Percentiles rank a stretch among this genome's conserved stretches.
phyloP scores from a whole-genome alignment of 2,113 vertebrate genomes.

The Cyanoramphus novaezelandiae region DNA sequence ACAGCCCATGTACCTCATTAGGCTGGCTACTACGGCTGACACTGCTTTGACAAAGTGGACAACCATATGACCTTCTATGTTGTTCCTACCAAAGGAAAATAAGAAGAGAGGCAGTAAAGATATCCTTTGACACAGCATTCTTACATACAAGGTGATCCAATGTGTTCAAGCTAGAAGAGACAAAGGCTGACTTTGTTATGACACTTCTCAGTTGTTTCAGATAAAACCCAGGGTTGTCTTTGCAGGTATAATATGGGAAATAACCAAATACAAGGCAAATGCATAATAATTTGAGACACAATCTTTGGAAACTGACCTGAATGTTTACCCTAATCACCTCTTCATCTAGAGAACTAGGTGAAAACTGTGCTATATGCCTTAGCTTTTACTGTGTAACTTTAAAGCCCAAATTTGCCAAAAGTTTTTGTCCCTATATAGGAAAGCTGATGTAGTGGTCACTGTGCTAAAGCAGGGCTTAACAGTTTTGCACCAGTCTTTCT shows the following conservation, averaged over 20 bases:
- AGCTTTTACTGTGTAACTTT: not conserved
- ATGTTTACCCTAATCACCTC: not conserved
- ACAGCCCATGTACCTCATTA: constrained; percentile 1
- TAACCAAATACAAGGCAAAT: not conserved
- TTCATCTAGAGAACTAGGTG: not conserved
- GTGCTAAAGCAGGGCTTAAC: not conserved
- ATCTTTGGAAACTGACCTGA: not conserved
- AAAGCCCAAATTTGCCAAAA: not conserved
- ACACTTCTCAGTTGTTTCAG: not conserved
- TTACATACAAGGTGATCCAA: not conserved
- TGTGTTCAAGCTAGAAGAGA: not conserved
- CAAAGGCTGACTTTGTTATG: constrained; percentile 2
- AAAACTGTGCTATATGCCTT: not conserved
- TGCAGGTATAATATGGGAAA: not conserved
- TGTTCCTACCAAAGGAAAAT: not conserved
- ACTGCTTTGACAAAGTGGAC: not conserved
- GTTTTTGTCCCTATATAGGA: not conserved
- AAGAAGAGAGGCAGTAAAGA: not conserved
- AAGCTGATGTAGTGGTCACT: not conserved
- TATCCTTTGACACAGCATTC: not conserved
- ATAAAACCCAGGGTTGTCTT: not conserved
- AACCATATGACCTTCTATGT: not conserved
- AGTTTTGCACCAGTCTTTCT: not conserved
- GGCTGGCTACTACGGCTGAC: not conserved
- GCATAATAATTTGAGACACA: not conserved